Evolutionary conservation across 2,113 vertebrate genomes (phyloP), one percentile per base, ranked within the genome.

Genomic region (Empidonax traillii): DNA sequence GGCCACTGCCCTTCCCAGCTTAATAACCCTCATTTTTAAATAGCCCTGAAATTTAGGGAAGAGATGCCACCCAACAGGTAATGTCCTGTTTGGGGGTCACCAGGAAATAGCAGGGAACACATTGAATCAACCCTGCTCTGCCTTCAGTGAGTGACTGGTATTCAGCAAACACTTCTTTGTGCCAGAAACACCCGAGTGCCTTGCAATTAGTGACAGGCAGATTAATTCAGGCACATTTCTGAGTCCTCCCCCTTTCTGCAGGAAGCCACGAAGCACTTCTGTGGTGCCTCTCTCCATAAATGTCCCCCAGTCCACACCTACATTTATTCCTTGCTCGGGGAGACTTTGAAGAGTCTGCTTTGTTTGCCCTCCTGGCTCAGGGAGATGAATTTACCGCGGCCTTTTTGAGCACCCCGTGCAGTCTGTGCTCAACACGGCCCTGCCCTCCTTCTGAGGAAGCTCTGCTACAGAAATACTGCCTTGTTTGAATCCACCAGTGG

Each of bases 231-330:
- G 10, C 8, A 7, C 2, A 1, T 37, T 21, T 25, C 12, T 3
- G 8, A 62, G 1, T 3, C 37, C 20, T 85, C 25, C 35, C 5
- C 27, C 30, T 59, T 83, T 49, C 85, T 82, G 68, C 72, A 61
- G 44, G 53, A 8, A 65, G 27, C 20, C 74, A 15, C 7, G 13
- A 27, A 35, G 11, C 28, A 3, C 67, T 90, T 85, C 44, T 51
- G 49, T 12, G 41, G 6, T 9, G 4, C 8, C 25, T 58, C 23
- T 43, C 39, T 28, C 9, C 41, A 59, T 10, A 49, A 71, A 52
- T 0, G 0, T 1, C 22, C 9, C 39, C 23, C 20, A 74, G 1
- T 7, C 37, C 3, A 0, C 1, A 0, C 3, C 33, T 39, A 4
- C 2, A 2, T 61, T 55, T 55, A 43, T 13, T 68, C 11, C 55